Conservation (phyloP, 2,113 vertebrate species). For the Muscicapa adusta region DNA sequence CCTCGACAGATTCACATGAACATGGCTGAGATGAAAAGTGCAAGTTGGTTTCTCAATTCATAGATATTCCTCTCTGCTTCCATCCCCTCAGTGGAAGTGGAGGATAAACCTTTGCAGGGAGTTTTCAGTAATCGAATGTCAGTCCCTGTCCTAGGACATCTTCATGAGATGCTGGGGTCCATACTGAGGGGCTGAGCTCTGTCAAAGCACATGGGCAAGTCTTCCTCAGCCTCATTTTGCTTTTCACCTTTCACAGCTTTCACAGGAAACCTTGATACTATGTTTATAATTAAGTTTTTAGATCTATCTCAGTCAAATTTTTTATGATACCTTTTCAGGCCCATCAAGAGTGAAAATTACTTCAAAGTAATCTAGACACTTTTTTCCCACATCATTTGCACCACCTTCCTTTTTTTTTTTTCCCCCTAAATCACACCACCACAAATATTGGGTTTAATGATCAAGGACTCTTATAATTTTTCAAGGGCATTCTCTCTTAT, state of each 20-base stretch:
- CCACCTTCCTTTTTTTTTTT: rapidly evolving
- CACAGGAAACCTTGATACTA: not conserved
- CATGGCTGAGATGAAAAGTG: not conserved
- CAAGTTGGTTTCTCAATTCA: not conserved
- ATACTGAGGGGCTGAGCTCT: not conserved
- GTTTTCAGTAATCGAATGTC: rapidly evolving
- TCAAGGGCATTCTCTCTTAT: not conserved
- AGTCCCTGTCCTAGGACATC: not conserved
- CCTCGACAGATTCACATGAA: not conserved
- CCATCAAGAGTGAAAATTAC: not conserved
- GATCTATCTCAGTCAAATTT: not conserved
- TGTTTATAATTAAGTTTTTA: not conserved
- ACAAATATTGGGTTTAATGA: not conserved
- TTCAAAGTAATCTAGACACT: not conserved
- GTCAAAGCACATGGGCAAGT: not conserved
- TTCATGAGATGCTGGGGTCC: not conserved
- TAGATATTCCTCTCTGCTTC: not conserved
- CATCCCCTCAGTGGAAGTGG: not conserved
- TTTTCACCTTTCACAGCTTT: not conserved
- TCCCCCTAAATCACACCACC: not conserved
- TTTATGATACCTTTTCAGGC: not conserved
- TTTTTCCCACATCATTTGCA: not conserved
- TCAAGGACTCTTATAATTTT: not conserved
- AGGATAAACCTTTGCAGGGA: not conserved
- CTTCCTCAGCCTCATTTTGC: not conserved